phyloP scores from a whole-genome alignment of 2,888 invertebrate genomes.

The Drosophila neotestacea region DNA sequence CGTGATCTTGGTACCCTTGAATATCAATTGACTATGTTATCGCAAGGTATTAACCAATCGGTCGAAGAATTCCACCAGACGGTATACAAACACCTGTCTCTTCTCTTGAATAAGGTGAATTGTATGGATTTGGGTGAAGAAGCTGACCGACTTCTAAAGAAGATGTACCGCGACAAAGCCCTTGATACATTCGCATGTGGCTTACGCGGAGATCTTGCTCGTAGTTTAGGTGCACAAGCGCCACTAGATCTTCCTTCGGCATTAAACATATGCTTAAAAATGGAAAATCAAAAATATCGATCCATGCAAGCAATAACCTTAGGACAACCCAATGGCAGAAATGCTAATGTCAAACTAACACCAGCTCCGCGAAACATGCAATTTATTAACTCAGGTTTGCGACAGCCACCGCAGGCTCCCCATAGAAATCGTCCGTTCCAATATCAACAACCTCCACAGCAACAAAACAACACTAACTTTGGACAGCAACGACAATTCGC shows the following conservation, averaged over 20 bases:
- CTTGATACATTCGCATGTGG: neutral
- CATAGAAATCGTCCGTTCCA: neutral
- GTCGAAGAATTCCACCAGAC: neutral
- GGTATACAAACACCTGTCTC: constrained; percentile 1
- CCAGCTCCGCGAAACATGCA: constrained; percentile 1
- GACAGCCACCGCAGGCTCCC: neutral
- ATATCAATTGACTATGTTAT: constrained; percentile 4
- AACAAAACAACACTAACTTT: neutral
- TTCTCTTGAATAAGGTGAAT: neutral
- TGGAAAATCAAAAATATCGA: constrained; percentile 8
- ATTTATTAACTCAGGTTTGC: neutral
- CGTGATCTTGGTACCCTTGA: constrained; percentile 3
- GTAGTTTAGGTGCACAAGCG: neutral
- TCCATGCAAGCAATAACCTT: neutral
- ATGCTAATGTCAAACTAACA: neutral
- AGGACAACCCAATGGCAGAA: neutral
- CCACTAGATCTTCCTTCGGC: neutral
- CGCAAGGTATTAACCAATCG: neutral
- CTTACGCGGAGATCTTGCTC: neutral
- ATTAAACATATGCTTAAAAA: neutral
- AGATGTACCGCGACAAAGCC: neutral
- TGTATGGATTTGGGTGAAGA: constrained; percentile 3
- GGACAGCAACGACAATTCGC: too few relatives aligned
- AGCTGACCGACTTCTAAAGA: constrained; percentile 3
- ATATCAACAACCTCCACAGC: neutral